Base-by-base conservation (phyloP, 2,888 invertebrate species). In the Sacculina carcini region DNA sequence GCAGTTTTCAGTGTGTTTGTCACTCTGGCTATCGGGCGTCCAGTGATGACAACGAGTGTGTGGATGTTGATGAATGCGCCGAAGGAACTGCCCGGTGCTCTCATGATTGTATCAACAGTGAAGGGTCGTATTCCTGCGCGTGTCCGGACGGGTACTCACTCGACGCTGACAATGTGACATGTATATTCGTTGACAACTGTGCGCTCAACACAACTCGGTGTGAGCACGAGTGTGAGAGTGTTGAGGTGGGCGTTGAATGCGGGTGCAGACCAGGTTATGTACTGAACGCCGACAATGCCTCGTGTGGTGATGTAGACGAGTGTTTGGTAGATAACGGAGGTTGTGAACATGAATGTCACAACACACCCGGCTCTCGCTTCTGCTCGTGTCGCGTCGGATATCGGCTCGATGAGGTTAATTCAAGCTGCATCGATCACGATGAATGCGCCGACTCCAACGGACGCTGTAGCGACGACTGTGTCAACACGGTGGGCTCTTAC, bases 391-490 rank as follows among this genome's bases (percentile, higher is more conserved):
- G 53, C 3, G 10, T 34, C 5, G 57, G 57, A 3, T 44, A 52
- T 9, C 44, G 46, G 6, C 44, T 57, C 9, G 55, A 48, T 9
- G 52, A 53, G 3, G 54, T 55, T 28, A 48, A 51, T 5, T 50
- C 21, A 31, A 56, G 52, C 29, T 57, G 72, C 56, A 58, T 65
- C 34, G 76, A 76, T 63, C 69, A 77, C 31, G 72, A 79, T 60
- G 78, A 79, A 63, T 79, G 79, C 59, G 44, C 51, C 19, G 44
- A 28, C 10, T 4, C 2, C 4, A 9, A 16, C 16, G 74, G 75
- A 1, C 75, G 73, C n/a, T 79, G 79, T 59, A 70, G 73, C 53
- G 74, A 77, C 56, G 66, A 63, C 16, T 79, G 79, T 58, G 65
- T 73, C 52, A 77, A 78, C 61, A 66, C 68, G 2, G 76, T 75